A percentile compares a stretch with the other conserved stretches of the same genome.
Conservation (phyloP, 1,140 invertebrate species). For the Cardiocondyla obscurior region DNA sequence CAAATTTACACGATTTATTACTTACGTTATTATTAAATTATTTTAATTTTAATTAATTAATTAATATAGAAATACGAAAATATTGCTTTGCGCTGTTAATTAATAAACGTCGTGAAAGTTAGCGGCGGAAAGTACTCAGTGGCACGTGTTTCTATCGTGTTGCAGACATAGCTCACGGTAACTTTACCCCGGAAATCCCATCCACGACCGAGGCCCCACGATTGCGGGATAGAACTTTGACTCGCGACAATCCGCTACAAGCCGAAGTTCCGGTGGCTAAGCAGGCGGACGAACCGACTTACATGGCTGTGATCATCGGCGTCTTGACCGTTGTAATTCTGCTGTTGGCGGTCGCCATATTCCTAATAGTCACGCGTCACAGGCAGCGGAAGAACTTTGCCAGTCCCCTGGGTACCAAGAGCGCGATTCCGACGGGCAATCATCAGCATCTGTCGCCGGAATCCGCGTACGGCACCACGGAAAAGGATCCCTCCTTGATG, state of each 20-base stretch:
- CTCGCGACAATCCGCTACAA: constrained; percentile 78
- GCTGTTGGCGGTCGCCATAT: constrained; percentile 85
- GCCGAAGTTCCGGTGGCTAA: constrained; percentile 81
- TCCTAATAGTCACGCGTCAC: constrained; percentile 86
- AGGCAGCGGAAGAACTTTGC: constrained; percentile 85
- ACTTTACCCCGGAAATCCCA: constrained; percentile 82
- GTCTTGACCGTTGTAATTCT: constrained; percentile 87
- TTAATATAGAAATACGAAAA: neutral
- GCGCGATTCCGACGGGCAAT: constrained; percentile 79
- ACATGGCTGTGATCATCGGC: constrained; percentile 88
- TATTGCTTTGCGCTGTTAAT: neutral
- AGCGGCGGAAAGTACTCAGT: neutral
- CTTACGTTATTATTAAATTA: too few species aligned
- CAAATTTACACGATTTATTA: neutral
- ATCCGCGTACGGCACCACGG: constrained; percentile 81
- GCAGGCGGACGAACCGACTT: constrained; percentile 85
- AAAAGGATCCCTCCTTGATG: constrained; percentile 82
- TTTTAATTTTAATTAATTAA: too few species aligned
- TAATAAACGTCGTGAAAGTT: constrained; percentile 5
- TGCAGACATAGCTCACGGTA: constrained; percentile 83
- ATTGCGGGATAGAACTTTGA: constrained; percentile 81
- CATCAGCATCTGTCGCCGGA: constrained; percentile 82
- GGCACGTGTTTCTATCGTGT: constrained; percentile 43
- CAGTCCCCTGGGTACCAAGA: constrained; percentile 83
- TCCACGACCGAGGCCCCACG: constrained; percentile 81